These are phyloP conservation scores for Excalfactoria chinensis DNA, from an alignment of 2,113 vertebrate genomes.

Conservation along the genomic window DNA sequence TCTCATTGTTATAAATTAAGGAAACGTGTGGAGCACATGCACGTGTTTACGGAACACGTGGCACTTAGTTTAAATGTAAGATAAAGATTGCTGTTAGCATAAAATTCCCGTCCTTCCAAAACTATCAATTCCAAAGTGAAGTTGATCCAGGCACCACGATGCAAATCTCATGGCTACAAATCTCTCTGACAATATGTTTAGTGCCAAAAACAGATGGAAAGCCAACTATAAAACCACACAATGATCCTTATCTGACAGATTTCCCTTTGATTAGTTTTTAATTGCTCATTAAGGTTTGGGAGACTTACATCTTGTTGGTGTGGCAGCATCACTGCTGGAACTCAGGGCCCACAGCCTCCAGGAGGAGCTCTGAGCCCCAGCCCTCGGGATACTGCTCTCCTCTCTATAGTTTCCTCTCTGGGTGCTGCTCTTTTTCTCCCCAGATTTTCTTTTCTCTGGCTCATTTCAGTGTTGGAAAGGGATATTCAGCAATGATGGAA, in stretches of 20 bases:
- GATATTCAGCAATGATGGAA: neutral
- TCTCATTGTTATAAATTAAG: neutral
- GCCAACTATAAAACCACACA: constrained; percentile 9
- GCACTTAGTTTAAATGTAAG: constrained; percentile 1
- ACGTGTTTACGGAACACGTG: neutral
- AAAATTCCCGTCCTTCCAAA: constrained; percentile 14
- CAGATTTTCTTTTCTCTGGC: rapidly evolving
- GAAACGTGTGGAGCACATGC: neutral
- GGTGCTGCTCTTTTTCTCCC: neutral
- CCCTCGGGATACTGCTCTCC: neutral
- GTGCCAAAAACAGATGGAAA: constrained; percentile 49
- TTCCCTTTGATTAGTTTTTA: constrained; percentile 52
- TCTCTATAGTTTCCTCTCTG: neutral
- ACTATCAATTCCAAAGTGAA: constrained; percentile 33
- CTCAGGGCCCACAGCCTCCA: no score
- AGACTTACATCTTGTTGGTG: neutral
- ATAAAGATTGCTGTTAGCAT: constrained; percentile 24
- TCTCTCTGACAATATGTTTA: constrained; percentile 38
- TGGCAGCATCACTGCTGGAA: neutral
- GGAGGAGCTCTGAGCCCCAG: neutral
- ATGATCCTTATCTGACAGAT: constrained; percentile 15
- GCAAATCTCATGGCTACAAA: constrained; percentile 50
- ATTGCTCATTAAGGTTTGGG: constrained; percentile 40
- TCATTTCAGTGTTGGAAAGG: neutral
- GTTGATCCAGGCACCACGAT: constrained; percentile 42